Evolutionary conservation across 92 coral and sea anemone species (phyloP).

Genomic region (Parazoanthus swiftii): DNA sequence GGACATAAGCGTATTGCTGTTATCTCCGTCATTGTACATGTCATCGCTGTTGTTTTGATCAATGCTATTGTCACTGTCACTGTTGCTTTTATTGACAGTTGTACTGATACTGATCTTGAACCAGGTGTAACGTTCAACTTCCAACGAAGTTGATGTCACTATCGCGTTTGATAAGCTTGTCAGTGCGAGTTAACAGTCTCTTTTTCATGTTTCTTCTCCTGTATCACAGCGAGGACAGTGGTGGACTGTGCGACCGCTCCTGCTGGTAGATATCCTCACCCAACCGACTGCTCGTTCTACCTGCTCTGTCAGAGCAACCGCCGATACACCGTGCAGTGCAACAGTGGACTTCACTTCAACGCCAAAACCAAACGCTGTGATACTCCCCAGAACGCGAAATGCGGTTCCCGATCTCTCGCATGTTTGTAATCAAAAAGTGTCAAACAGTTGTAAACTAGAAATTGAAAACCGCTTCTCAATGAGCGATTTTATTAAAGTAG

Average conservation of each 20-base stretch:
- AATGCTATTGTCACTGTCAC: too few relatives aligned
- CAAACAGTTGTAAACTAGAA: background rate
- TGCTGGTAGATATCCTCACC: constrained; percentile 3
- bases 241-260: constrained; percentile 9
- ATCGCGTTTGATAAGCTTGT: too few relatives aligned
- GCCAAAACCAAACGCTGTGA: constrained; percentile 13
- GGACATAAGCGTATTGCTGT: too few relatives aligned
- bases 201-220: background rate
- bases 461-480: too few relatives aligned
- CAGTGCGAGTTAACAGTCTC: background rate
- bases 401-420: background rate
- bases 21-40: too few relatives aligned
- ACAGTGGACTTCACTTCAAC: background rate
- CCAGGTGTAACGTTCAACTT: too few relatives aligned
- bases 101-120: too few relatives aligned
- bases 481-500: too few relatives aligned
- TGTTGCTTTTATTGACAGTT: too few relatives aligned
- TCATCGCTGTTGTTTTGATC: too few relatives aligned
- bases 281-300: constrained; percentile 16
- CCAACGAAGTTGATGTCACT: too few relatives aligned
- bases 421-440: background rate
- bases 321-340: background rate
- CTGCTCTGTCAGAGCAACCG: background rate
- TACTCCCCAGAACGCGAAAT: background rate
- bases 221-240: background rate